Evolutionary conservation across 2,888 invertebrate species (phyloP).

Genomic region (Suillia variegata): DNA sequence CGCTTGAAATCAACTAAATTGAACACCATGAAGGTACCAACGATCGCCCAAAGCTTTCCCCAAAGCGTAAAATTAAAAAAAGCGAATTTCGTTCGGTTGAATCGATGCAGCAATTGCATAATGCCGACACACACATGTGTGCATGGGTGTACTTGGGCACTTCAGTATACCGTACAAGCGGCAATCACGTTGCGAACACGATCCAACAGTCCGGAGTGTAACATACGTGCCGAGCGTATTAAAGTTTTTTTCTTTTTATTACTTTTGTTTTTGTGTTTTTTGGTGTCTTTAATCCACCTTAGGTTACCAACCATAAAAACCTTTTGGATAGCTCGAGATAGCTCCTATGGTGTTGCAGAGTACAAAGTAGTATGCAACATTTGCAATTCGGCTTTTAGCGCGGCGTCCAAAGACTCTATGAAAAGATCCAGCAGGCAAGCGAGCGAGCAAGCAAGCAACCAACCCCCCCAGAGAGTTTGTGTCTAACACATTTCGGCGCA

Average conservation of each 20-base stretch:
- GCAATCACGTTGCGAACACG: conserved; percentile 33
- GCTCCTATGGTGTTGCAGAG: conserved; percentile 7
- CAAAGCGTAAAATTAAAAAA: no score
- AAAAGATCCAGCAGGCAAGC: no score
- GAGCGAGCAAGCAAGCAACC: no score
- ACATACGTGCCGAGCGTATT: conserved; percentile 2
- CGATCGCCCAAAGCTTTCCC: conserved; percentile 30
- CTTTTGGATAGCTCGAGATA: background rate
- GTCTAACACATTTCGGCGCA: conserved; percentile 23
- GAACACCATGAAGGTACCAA: conserved; percentile 28
- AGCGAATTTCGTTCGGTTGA: background rate
- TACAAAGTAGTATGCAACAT: conserved; percentile 18
- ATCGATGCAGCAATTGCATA: conserved; percentile 28
- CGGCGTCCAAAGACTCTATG: conserved; percentile 18
- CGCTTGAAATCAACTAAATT: background rate
- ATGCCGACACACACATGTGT: conserved; percentile 22
- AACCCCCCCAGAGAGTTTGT: conserved; percentile 27
- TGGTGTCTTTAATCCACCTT: background rate
- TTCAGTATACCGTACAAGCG: conserved; percentile 27
- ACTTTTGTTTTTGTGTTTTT: background rate
- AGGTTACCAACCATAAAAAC: background rate
- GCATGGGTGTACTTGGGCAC: conserved; percentile 30
- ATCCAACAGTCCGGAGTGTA: conserved; percentile 27
- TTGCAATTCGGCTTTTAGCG: conserved; percentile 17
- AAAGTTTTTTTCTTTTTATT: background rate